Evolutionary conservation across 2,113 vertebrate species (phyloP).

Genomic region (Craseonycteris thonglongyai): DNA sequence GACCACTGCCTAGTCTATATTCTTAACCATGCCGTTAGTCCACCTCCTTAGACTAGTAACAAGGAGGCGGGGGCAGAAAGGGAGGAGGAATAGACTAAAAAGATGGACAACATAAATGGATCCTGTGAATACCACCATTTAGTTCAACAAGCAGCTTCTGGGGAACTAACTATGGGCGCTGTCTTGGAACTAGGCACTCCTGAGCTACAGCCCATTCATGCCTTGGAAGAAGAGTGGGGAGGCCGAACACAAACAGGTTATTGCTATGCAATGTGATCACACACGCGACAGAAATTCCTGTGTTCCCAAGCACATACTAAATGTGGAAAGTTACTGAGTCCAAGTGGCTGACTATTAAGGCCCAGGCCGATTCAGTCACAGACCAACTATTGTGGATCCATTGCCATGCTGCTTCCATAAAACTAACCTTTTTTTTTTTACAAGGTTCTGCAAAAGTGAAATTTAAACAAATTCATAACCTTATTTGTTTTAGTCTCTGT

Average conservation of each 20-base stretch:
- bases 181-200: background rate
- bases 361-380: background rate
- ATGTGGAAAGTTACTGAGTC: conserved; percentile 57
- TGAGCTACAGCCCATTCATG: background rate
- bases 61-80: background rate
- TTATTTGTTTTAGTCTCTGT: background rate
- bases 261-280: conserved; percentile 3
- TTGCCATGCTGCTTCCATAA: background rate
- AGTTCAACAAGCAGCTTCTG: background rate
- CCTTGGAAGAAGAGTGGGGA: background rate
- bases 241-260: background rate
- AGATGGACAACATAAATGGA: background rate
- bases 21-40: background rate
- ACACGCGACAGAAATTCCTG: conserved; percentile 8
- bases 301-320: conserved; percentile 15
- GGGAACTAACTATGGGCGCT: background rate
- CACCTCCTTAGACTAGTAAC: background rate
- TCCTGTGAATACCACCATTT: background rate
- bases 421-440: background rate
- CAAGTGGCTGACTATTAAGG: background rate
- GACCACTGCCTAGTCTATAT: no score
- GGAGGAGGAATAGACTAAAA: background rate
- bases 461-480: conserved; percentile 25
- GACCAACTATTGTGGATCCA: background rate
- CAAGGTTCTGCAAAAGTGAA: conserved; percentile 34